Base-by-base conservation (phyloP, 2,797 vertebrate species). In the Buphagus erythrorhynchus region DNA sequence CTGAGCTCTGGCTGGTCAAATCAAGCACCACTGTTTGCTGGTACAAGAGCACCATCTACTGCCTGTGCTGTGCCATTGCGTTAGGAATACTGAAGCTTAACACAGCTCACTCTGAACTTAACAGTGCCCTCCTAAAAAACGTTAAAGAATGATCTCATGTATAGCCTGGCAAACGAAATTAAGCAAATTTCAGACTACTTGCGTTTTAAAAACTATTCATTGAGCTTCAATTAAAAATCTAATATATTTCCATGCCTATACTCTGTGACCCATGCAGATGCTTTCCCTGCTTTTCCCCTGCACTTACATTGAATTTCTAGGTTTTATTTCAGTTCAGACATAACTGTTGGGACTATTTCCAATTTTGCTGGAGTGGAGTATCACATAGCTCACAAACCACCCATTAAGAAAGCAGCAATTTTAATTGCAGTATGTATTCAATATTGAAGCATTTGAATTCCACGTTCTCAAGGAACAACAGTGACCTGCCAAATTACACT, bases 11-110 rank as follows among this genome's bases (percentile, higher is more conserved):
- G 10, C 43, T 84, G 42, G 26, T 65, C 82, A 71, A 49, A 84
- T 45, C 51, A n/a, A 83, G 86, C 55, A 73, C 43, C 22, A n/a
- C 28, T 0, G 1, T 77, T 94, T 73, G 81, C 89, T 95, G 73
- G 75, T 90, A 79, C 93, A 94, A 96, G 89, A 95, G 95, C 93
- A 95, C 93, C 94, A 96, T 86, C 96, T 97, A 57, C 95, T 94
- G 94, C 57, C 65, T 73, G 81, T 12, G 68, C 58, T 51, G 81
- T 17, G 63, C 38, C 76, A 92, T 4, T 82, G 63, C 49, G 29
- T 29, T 40, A 63, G 71, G 79, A 73, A 58, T 46, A 57, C 21
- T 75, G 43, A 21, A 58, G 38, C 43, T 75, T 26, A 42, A 42
- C 51, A 5, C 16, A 15, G 40, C 45, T 63, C 45, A 28, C 12